Evolutionary conservation across 2,113 vertebrate genomes (phyloP).

Genomic region (Pelusios castaneus): DNA sequence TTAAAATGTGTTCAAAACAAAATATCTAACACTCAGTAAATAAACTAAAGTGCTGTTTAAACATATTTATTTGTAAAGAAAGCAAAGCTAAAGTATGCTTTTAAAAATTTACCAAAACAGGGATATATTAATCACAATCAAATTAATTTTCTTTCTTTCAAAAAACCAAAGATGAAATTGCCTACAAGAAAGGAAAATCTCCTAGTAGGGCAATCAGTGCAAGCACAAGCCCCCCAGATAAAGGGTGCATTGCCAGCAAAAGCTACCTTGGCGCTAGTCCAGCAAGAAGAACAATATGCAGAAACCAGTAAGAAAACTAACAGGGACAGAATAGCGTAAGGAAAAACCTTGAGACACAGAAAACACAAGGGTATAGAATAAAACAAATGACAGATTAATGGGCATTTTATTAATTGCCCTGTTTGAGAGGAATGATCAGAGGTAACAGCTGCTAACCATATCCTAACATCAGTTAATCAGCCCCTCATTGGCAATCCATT

Average conservation of each 20-base stretch:
- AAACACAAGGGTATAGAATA: not conserved
- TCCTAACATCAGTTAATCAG: not conserved
- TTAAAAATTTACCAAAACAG: not conserved
- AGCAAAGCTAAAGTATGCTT: not conserved
- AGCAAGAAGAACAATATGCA: constrained; percentile 35
- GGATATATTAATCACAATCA: not conserved
- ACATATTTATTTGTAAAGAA: too few species aligned
- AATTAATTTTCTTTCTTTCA: not conserved
- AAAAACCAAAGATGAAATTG: not conserved
- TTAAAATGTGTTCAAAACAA: not conserved
- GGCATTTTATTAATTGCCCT: not conserved
- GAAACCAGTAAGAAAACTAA: constrained; percentile 28
- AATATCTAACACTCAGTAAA: not conserved
- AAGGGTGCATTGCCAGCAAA: constrained; percentile 40
- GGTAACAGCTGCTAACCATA: not conserved
- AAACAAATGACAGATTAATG: not conserved
- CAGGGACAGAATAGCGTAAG: not conserved
- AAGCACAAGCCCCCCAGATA: constrained; percentile 28
- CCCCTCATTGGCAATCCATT: not conserved
- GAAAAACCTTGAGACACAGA: not conserved
- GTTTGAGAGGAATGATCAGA: not conserved
- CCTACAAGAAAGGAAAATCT: constrained; percentile 32
- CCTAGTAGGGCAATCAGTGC: constrained; percentile 31
- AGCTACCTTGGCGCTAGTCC: constrained; percentile 53
- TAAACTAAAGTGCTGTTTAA: not conserved